These are phyloP conservation scores for Acrocephalus arundinaceus DNA, from an alignment of 2,113 vertebrate genomes.

Conservation along the genomic window DNA sequence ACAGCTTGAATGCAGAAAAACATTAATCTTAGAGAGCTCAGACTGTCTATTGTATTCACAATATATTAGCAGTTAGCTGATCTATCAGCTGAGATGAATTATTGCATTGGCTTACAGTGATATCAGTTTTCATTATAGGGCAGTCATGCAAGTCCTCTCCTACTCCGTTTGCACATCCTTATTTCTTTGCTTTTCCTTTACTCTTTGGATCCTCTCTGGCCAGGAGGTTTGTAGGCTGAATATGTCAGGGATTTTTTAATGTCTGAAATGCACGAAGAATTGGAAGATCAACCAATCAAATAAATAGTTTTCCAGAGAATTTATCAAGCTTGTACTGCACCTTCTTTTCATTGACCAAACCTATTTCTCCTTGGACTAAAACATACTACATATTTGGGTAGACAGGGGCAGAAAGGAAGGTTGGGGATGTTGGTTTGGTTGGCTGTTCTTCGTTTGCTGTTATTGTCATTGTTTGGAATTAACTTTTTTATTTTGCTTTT, in stretches of 20 bases:
- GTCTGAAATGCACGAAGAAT: not conserved
- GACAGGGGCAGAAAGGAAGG: not conserved
- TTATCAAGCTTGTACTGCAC: not conserved
- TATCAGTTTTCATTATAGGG: slow-evolving; percentile 41
- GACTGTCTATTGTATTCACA: slow-evolving; percentile 35
- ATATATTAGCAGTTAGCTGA: slow-evolving; percentile 43
- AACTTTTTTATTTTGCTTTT: not conserved
- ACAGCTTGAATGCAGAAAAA: slow-evolving; percentile 31
- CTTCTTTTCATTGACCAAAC: not conserved
- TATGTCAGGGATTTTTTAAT: not conserved
- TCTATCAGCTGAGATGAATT: slow-evolving; percentile 53
- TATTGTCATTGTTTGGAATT: not conserved
- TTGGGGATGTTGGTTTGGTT: not conserved
- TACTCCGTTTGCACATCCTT: not conserved
- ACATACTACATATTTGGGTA: not conserved
- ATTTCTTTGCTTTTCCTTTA: slow-evolving; percentile 6
- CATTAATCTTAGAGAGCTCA: slow-evolving; percentile 34
- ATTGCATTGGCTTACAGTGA: slow-evolving; percentile 16
- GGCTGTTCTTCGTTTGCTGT: not conserved
- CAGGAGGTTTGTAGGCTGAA: not conserved
- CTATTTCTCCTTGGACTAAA: not conserved
- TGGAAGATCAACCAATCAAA: not conserved
- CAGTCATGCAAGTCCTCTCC: slow-evolving; percentile 19
- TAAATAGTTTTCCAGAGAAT: not conserved
- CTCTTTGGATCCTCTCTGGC: not conserved